Base-by-base conservation (phyloP, 2,888 invertebrate species). In the Zaprionus lineosus region DNA sequence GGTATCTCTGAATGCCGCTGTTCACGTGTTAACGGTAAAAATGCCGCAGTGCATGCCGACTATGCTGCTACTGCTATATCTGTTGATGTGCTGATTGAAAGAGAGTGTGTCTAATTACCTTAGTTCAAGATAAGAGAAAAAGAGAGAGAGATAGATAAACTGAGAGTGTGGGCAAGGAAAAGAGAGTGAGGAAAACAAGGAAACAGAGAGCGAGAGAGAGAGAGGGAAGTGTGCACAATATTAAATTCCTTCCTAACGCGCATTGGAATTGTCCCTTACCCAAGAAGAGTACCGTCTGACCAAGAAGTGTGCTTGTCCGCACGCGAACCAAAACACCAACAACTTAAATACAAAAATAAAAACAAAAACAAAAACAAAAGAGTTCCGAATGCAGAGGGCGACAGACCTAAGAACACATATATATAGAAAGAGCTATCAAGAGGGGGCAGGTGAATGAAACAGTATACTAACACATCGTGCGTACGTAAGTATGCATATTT, bases 11-110 rank as follows among this genome's bases (percentile, higher is more conserved):
- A 51, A 48, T 18, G 52, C 24, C 21, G 52, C 40, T 39, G 50
- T 78, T 74, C 74, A 74, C 83, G 83, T 74, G 83, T 67, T 84
- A 79, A 81, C 77, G 62, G 83, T 78, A 70, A 70, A 66, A 58
- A 19, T 34, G 39, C 52, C 43, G 44, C 58, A 43, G 59, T 50
- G 41, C 33, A 56, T 50, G 48, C 44, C 40, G 58, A 44, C 34
- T 50, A 26, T 51, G 47, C 29, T 55, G 11, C 29, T 31, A 29
- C 29, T 43, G 5, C 28, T 34, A 31, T 8, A 21, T 28, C 19
- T 44, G 50, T 47, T 51, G 9, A n/a, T 24, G 8, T 24, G 31
- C 44, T 59, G 72, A 65, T 57, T 65, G 47, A 59, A 46, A 46
- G 47, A 55, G 66, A 59, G 55, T 55, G 39, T 72, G 52, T 40